Evolutionary conservation across 2,113 vertebrate species (phyloP).

Genomic region (Sinocyclocheilus anshuiensis): DNA sequence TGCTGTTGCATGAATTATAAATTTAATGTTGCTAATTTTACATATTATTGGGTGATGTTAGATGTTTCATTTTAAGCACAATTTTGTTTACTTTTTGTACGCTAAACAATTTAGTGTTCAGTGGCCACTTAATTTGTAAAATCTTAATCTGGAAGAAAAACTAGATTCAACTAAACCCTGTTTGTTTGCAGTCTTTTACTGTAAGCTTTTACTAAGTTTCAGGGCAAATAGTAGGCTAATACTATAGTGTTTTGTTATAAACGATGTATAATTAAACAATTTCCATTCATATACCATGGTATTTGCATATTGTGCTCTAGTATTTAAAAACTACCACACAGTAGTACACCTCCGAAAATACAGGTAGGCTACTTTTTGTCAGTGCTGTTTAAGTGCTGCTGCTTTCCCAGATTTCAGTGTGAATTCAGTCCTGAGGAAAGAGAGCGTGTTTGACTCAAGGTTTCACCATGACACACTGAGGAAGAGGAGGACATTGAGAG

Average conservation of each 20-base stretch:
- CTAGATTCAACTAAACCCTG: neutral
- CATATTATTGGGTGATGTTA: neutral
- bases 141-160: too few species aligned
- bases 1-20: neutral
- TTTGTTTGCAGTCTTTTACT: neutral
- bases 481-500: slow-evolving; percentile 37
- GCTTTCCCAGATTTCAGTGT: neutral
- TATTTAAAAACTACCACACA: neutral
- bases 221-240: neutral
- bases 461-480: slow-evolving; percentile 13
- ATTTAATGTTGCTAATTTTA: neutral
- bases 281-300: too few species aligned
- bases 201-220: too few species aligned
- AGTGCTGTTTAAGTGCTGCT: neutral
- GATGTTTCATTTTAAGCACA: neutral
- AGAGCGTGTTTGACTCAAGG: neutral
- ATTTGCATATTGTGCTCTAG: neutral
- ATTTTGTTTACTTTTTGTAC: neutral
- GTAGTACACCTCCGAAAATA: neutral
- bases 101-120: neutral
- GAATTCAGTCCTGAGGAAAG: slow-evolving; percentile 11
- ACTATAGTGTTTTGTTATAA: neutral
- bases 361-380: neutral
- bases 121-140: neutral
- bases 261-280: neutral